phyloP scores from a whole-genome alignment of 2,888 invertebrate species.

The Balanococcus diminutus region DNA sequence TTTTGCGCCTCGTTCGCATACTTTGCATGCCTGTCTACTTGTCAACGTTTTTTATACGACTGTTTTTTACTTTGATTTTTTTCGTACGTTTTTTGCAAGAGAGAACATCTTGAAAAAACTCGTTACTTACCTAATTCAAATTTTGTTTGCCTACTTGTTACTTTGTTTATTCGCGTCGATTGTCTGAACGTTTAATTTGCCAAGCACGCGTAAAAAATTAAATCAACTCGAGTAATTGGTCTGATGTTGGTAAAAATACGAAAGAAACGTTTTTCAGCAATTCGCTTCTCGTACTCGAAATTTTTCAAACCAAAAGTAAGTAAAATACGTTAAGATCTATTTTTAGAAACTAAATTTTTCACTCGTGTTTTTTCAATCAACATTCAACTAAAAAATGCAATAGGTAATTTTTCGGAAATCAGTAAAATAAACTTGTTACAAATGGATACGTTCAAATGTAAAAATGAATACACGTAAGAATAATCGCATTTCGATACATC shows the following conservation, averaged over 20 bases:
- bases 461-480: not conserved
- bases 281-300: not conserved
- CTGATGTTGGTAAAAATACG: not conserved
- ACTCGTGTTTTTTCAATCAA: not conserved
- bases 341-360: not conserved
- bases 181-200: not conserved
- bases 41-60: not conserved
- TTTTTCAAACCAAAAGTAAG: not conserved
- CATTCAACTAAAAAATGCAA: not conserved
- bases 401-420: not conserved
- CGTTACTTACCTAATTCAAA: not conserved
- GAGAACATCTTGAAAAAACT: slow-evolving; percentile 19
- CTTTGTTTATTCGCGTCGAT: slow-evolving; percentile 28
- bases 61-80: slow-evolving; percentile 16
- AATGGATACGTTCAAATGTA: not conserved
- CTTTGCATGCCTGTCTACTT: slow-evolving; percentile 34
- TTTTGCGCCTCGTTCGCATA: not conserved
- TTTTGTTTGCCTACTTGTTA: slow-evolving; percentile 35
- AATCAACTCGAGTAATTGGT: not conserved
- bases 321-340: not conserved
- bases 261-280: not conserved
- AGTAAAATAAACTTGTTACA: slow-evolving; percentile 4
- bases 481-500: not conserved
- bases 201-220: slow-evolving; percentile 7
- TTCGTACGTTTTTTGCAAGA: not conserved